Evolutionary conservation across 2,113 vertebrate species (phyloP), one percentile per base, ranked within the genome.

Genomic region (Tretioscincus oriximinensis): DNA sequence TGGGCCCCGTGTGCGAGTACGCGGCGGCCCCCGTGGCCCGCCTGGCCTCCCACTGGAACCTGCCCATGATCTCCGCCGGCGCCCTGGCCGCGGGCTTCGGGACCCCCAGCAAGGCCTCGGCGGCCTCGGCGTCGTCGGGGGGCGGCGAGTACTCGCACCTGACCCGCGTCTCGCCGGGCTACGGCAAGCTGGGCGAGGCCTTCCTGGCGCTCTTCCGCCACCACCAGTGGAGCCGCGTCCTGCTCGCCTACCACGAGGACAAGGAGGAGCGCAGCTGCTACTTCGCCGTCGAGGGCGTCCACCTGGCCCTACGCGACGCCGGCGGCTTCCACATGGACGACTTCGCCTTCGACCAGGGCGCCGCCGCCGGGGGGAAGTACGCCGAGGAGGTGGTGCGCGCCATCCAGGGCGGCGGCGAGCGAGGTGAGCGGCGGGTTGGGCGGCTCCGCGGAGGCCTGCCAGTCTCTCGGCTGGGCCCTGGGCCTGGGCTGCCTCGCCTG

Each of bases 1-100:
- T 99, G 82, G 98, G 98, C 51, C 98, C 98, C 0, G 98, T 97
- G 84, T 98, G 98, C 91, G 98, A 98, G 91, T 99, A 99, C 90
- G 97, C 97, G 21, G 98, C 97, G 5, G 98, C 98, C 35, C 93
- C 95, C 0, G 97, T 99, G 89, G 95, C 96, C 69, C 92, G 98
- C 67, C 93, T 99, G 83, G 98, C 98, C 3, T 96, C 97, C 18
- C 97, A 98, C 94, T 99, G 98, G 98, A 85, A 97, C 84, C 94
- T 99, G 84, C 98, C 98, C 66, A 96, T 99, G 89, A 89, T 99
- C 77, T 97, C 98, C 1, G 97, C 98, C 78, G 98, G 98, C 87
- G 98, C 98, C 2, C 93, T 99, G 90, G 98, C 98, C 70, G 90
- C 94, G 0, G 97, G 92, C 87, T 99, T 99, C 95, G 90, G 93